Evolutionary conservation across 2,888 invertebrate genomes (phyloP), one percentile per base, ranked within the genome.

Genomic region (Hypselothyrea guttata): DNA sequence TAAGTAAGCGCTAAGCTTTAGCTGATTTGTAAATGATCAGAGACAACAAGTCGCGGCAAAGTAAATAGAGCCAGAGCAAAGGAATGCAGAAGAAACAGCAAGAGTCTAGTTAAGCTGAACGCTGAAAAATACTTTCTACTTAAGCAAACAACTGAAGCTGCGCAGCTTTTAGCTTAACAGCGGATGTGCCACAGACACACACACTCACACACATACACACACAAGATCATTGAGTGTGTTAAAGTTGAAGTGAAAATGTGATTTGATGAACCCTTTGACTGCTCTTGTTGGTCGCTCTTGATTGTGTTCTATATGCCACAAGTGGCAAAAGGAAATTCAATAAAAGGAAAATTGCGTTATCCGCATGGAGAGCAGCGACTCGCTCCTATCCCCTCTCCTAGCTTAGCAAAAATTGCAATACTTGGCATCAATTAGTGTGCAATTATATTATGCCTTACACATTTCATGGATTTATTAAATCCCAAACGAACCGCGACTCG

Each of bases 291-390:
- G 4, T 16, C 9, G 8, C 35, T 41, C n/a, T 34, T 48, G 33
- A 42, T 38, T 41, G 41, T 41, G 4, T 42, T 49, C 44, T 31
- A 60, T 60, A 37, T 64, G 48, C 51, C n/a, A n/a, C n/a, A n/a
- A n/a, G n/a, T n/a, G n/a, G n/a, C n/a, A n/a, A 55, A 60, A 57
- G 75, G 67, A 78, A 77, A 82, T 78, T 72, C 4, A 82, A 82
- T 78, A 49, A 78, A 61, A 44, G 51, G 51, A 55, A 48, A 75
- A 47, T 71, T 70, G 64, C 64, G 57, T 75, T 82, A 79, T 76
- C 77, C 67, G 72, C 16, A 7, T 9, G 30, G 38, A 38, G 16
- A 42, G 30, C 5, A 15, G 11, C 8, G 15, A 0, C 5, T 8
- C 1, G 4, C 16, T n/a, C 1, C 28, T 4, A 15, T 1, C 12